phyloP scores from a whole-genome alignment of 2,797 vertebrate species.

The Aeoliscus strigatus region DNA sequence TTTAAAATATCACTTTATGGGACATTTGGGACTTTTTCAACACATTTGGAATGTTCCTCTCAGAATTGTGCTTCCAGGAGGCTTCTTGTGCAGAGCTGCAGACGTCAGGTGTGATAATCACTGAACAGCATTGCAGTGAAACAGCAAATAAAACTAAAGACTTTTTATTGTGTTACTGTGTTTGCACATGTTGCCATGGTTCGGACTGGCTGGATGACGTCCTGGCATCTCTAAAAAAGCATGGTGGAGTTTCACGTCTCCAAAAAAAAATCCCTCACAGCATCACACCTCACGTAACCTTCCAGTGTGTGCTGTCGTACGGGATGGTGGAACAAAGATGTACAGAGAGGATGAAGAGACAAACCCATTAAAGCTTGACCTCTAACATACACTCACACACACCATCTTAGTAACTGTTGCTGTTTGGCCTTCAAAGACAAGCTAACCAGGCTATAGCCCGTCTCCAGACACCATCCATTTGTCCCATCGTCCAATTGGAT shows the following conservation, averaged over 20 bases:
- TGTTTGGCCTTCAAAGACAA: constrained; percentile 58
- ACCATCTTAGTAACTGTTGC: constrained; percentile 60
- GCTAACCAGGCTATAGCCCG: no score
- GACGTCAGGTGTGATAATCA: background rate
- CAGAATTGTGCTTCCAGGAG: no score
- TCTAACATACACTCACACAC: constrained; percentile 2
- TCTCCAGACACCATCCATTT: no score
- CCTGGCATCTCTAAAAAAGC: background rate
- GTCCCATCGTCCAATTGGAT: no score
- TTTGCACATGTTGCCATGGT: background rate
- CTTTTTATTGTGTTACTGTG: background rate
- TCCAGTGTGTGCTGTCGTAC: background rate
- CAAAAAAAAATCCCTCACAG: background rate
- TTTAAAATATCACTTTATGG: no score
- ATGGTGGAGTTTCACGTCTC: background rate
- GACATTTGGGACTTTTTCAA: no score
- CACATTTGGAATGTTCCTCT: no score
- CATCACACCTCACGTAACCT: no score
- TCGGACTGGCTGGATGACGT: background rate
- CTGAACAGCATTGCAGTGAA: background rate
- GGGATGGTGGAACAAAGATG: constrained; percentile 17
- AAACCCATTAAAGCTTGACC: constrained; percentile 30
- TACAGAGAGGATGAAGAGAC: constrained; percentile 5
- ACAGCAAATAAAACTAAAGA: background rate
- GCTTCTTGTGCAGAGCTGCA: background rate